A percentile compares a stretch with the other conserved stretches of the same genome.
phyloP scores from a whole-genome alignment of 2,888 invertebrate genomes.

The Ormyrus thymus region DNA sequence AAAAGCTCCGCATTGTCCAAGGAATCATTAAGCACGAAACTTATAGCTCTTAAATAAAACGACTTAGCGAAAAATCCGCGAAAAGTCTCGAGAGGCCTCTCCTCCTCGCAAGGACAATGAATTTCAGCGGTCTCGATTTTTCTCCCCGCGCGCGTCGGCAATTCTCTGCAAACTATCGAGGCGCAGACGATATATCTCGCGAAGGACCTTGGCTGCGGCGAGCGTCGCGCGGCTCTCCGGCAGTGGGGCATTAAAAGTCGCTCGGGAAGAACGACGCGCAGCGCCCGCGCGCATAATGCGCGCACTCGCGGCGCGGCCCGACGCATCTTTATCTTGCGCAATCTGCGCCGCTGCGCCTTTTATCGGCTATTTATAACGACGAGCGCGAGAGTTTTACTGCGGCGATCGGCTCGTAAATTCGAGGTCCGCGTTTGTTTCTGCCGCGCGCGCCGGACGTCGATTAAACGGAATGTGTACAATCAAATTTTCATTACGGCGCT shows the following conservation, averaged over 20 bases:
- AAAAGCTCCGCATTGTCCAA: too few relatives aligned
- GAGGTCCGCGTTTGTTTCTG: background rate
- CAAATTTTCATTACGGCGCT: conserved; percentile 41
- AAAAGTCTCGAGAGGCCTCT: too few relatives aligned
- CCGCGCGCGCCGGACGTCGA: background rate
- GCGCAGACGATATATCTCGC: background rate
- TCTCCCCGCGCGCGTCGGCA: too few relatives aligned
- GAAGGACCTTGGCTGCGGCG: conserved; percentile 7
- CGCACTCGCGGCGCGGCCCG: conserved; percentile 11
- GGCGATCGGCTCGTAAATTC: conserved; percentile 26
- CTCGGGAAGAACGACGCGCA: conserved; percentile 21
- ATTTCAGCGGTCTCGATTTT: too few relatives aligned
- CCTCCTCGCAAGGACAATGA: too few relatives aligned
- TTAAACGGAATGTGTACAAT: conserved; percentile 30
- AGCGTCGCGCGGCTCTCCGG: too few relatives aligned
- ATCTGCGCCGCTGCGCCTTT: conserved; percentile 30
- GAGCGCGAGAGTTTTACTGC: conserved; percentile 36
- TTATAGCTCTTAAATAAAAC: too few relatives aligned
- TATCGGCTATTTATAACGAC: conserved; percentile 45
- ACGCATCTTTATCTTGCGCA: conserved; percentile 41
- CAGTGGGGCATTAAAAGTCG: conserved; percentile 42
- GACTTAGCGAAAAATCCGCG: too few relatives aligned
- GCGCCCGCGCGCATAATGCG: background rate
- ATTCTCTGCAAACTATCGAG: background rate
- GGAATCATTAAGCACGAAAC: too few relatives aligned